Conservation (phyloP, 2,888 invertebrate genomes). For the Mantis religiosa region DNA sequence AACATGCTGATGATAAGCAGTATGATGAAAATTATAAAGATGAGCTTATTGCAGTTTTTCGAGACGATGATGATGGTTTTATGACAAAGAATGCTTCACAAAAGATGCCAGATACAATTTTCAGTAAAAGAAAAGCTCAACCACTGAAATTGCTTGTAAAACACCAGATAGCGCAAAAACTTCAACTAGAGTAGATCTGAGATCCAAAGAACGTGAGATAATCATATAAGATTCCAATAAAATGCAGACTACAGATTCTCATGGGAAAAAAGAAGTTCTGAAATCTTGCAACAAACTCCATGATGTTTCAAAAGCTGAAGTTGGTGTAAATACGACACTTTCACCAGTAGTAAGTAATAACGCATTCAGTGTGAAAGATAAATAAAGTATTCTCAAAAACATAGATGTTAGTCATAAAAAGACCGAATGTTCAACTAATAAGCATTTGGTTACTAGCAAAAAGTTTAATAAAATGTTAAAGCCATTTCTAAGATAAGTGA, state of each 20-base stretch:
- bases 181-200: not conserved
- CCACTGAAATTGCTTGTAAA: not conserved
- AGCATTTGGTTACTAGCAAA: not conserved
- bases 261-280: not conserved
- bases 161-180: not conserved
- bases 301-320: not conserved
- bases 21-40: not conserved
- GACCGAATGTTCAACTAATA: not conserved
- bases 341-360: too few species aligned
- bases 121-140: not conserved
- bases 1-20: not conserved
- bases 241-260: not conserved
- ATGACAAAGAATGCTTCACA: not conserved
- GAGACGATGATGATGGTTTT: too few species aligned
- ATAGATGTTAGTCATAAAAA: not conserved
- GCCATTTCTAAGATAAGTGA: not conserved
- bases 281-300: not conserved
- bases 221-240: not conserved
- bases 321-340: not conserved
- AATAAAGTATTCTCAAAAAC: not conserved
- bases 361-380: not conserved
- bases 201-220: not conserved
- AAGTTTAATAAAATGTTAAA: not conserved
- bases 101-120: not conserved
- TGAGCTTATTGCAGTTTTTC: not conserved